Evolutionary conservation across 2,113 vertebrate genomes (phyloP), one percentile per base, ranked within the genome.

Genomic region (Sporophila hypoxantha): DNA sequence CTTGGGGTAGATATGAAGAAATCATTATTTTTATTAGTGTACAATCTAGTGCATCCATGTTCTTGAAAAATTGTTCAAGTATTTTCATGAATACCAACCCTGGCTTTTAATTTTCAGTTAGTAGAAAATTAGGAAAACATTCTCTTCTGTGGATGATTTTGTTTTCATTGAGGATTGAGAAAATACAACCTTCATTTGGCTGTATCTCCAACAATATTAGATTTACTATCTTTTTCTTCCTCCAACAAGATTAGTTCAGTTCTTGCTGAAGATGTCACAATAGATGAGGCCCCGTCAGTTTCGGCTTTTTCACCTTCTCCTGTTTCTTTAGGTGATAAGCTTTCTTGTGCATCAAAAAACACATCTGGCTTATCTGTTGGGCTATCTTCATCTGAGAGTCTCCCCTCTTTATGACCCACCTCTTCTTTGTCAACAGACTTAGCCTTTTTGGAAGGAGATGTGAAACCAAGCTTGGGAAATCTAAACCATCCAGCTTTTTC

Each of bases 381-480:
- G 56, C 94, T 96, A 0, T 92, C 87, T 44, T 97, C 97, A 41
- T 96, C 96, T 26, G 90, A 93, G 46, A 37, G 15, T 30, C 7
- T 56, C 19, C 12, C 85, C 26, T 90, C 95, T n/a, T 88, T 85
- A 12, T 30, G 64, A 20, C 13, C 32, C 1, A 18, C 26, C 36
- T 82, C 89, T 20, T 82, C 94, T 89, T 90, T 95, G 32, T 91
- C 93, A 5, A 29, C 3, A 14, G 70, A 56, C 49, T 85, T 87
- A 50, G 77, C 53, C 56, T 95, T 97, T 89, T 96, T 95, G 53
- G 94, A 39, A 17, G 97, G 94, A 29, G 97, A 95, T 20, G 97
- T 96, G 92, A 98, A 97, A 25, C 96, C 96, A 46, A 98, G 53
- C 39, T 84, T 97, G 68, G 97, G 97, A 36, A 98, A 85, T 46